Base-by-base conservation (phyloP, 2,888 invertebrate genomes). In the Toxonevra muliebris region DNA sequence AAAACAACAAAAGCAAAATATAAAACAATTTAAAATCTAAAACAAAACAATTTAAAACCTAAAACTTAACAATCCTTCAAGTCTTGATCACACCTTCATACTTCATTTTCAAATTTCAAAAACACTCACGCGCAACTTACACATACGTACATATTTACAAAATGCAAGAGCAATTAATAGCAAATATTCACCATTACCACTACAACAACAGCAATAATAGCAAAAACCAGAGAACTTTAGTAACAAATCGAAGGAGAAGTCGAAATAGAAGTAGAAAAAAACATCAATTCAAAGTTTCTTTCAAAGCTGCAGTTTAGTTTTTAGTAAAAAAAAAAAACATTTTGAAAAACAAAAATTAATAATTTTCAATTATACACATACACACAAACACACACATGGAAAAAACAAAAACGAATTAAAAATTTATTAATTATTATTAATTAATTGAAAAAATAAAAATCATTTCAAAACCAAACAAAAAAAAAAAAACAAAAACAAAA, bases 391-490 rank as follows among this genome's bases (percentile, higher is more conserved):
- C 58, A 55, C 61, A 45, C 30, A 45, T 41, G 30, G 50, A 67
- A 67, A 52, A 55, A 59, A 40, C 42, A 63, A 57, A 65, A 65
- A 52, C 15, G 17, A 52, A 65, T 61, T 60, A 43, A 62, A 61
- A 57, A 66, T 7, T 59, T 54, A 60, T 58, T 64, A 64, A 64
- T 64, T 58, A 48, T 58, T 61, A 40, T 61, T 53, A 40, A n/a
- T 58, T 54, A 60, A 48, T 64, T 64, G 50, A 43, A 50, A 40
- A 10, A 52, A 17, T 2, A 30, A 30, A 30, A 61, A 17, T n/a
- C n/a, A n/a, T n/a, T n/a, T n/a, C 58, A 65, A 67, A 65, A 61
- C 60, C 54, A 64, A 48, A 59, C 53, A 63, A 63, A 55, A 66
- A 45, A 53, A 30, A n/a, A n/a, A n/a, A 15, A 54, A 13, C 41